Evolutionary conservation across 1,140 invertebrate species (phyloP), one percentile per base, ranked within the genome.

Genomic region (Scaptomyza graminum): DNA sequence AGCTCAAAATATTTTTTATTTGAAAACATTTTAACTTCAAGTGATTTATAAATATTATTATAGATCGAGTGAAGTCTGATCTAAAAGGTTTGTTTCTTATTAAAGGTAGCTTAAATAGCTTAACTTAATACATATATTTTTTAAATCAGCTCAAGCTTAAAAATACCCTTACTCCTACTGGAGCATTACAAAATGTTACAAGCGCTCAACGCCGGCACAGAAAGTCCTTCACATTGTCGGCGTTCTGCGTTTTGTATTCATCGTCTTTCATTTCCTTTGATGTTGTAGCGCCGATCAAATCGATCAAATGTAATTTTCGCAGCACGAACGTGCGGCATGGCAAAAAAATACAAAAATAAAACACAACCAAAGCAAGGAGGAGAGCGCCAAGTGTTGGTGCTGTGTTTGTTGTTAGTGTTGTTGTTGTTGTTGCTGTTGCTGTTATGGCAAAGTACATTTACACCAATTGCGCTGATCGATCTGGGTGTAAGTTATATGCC

Each of bases 221-320:
- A 34, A 9, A 34, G 31, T 13, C 69, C 44, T 28, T 74, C 60
- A 44, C 60, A 65, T 69, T 64, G 39, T 68, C 77, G 65, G 74
- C 65, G 74, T 65, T 65, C 74, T 64, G 60, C 74, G 77, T 41
- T 62, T 65, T 64, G 51, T 66, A 59, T n/a, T 85, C 61, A 68
- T 68, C 66, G n/a, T 72, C 69, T 72, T 85, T 85, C 73, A 73
- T 76, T 90, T 84, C 74, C 87, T 91, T 91, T 91, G 90, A 91
- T 91, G 83, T 91, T 74, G 64, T 74, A 90, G 90, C 90, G 90
- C 87, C 90, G 90, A 91, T 91, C 90, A 91, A 91, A 91, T 91
- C 90, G 90, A 91, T 91, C 90, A 91, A 91, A 91, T 89, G 85
- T 89, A 91, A 91, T 91, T 91, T 91, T 80, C 80, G 85, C 84